phyloP scores from a whole-genome alignment of 2,888 invertebrate species.

The Leptopilina syphax region DNA sequence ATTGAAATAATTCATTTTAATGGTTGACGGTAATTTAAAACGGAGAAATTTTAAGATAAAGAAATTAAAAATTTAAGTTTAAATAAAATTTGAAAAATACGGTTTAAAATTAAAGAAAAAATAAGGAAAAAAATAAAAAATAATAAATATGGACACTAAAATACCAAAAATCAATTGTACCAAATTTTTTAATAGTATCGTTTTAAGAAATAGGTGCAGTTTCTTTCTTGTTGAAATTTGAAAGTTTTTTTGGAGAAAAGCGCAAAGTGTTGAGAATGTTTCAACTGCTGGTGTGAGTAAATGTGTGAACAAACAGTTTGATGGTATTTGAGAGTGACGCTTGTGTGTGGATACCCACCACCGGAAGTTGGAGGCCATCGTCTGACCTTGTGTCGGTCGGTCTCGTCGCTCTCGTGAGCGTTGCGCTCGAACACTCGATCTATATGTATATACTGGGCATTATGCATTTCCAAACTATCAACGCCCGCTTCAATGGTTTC shows the following conservation, averaged over 20 bases:
- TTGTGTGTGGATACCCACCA: constrained; percentile 66
- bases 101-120: too few species aligned
- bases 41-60: too few species aligned
- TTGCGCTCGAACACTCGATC: constrained; percentile 63
- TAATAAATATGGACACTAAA: not conserved
- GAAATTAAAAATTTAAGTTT: too few species aligned
- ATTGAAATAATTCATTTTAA: too few species aligned
- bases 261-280: not conserved
- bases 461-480: not conserved
- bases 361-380: constrained; percentile 76
- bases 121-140: too few species aligned
- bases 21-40: too few species aligned
- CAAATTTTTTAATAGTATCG: too few species aligned
- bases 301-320: constrained; percentile 41
- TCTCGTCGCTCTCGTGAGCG: constrained; percentile 56
- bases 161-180: too few species aligned
- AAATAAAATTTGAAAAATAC: too few species aligned
- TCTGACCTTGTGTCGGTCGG: constrained; percentile 74
- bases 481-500: not conserved
- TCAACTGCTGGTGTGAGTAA: constrained; percentile 42
- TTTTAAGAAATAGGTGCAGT: too few species aligned
- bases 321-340: constrained; percentile 50
- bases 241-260: too few species aligned
- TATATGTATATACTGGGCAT: constrained; percentile 51
- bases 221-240: too few species aligned